Evolutionary conservation across 1,140 invertebrate species (phyloP).

Genomic region (Drosophila kanapiae): DNA sequence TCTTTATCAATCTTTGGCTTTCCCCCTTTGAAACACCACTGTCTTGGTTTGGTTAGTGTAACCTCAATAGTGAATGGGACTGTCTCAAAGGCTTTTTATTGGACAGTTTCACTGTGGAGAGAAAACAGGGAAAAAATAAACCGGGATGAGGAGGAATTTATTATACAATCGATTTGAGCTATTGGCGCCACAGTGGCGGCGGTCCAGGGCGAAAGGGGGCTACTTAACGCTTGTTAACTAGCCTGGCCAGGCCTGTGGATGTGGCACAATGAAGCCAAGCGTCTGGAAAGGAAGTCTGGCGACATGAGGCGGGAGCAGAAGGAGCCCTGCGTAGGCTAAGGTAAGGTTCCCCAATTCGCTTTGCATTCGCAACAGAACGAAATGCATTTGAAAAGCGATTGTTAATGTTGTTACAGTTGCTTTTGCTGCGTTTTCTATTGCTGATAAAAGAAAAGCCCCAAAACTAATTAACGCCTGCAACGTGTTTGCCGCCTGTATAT

Average conservation of each 20-base stretch:
- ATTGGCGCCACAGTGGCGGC: slow-evolving; percentile 59
- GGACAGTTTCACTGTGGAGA: background rate
- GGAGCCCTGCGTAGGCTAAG: background rate
- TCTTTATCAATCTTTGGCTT: background rate
- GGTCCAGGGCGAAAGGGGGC: background rate
- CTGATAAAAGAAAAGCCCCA: slow-evolving; percentile 82
- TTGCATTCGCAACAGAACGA: slow-evolving; percentile 78
- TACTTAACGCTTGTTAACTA: slow-evolving; percentile 40
- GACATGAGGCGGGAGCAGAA: background rate
- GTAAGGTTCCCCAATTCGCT: slow-evolving; percentile 48
- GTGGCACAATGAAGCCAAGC: slow-evolving; percentile 50
- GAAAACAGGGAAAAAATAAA: background rate
- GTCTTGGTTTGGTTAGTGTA: slow-evolving; percentile 26
- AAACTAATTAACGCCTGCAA: slow-evolving; percentile 84
- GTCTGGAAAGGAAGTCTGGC: background rate
- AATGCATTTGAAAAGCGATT: slow-evolving; percentile 64
- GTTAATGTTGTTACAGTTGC: slow-evolving; percentile 28
- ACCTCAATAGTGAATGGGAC: slow-evolving; percentile 58
- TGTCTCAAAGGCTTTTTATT: slow-evolving; percentile 18
- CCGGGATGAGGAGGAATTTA: slow-evolving; percentile 15
- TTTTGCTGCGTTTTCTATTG: slow-evolving; percentile 33
- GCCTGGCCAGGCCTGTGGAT: slow-evolving; percentile 21
- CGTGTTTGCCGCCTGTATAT: slow-evolving; percentile 49
- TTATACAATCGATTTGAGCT: slow-evolving; percentile 69
- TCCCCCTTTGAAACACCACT: background rate